Base-by-base conservation (phyloP, 2,113 vertebrate species). In the Notechis scutatus region DNA sequence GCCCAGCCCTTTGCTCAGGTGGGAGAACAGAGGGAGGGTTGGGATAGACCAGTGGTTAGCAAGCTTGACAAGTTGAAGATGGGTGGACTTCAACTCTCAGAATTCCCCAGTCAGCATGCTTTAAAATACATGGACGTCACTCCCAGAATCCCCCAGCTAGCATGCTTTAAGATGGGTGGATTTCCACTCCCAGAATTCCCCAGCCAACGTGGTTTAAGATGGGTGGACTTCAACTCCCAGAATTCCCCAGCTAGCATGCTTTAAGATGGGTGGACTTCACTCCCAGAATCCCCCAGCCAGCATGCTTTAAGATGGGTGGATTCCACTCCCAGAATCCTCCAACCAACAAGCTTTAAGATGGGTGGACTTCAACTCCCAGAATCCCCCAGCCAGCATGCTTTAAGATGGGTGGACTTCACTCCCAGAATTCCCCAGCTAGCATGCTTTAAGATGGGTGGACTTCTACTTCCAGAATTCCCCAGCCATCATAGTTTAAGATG, bases 1-100 rank as follows among this genome's bases (percentile, higher is more conserved):
- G 0, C 1, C 45, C 10, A 11, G 42, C 23, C 39, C 42, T 47
- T 9, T 4, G 23, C 87, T 88, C 26, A 52, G 26, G 12, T n/a
- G 24, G 0, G 12, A 4, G 5, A 29, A 88, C 2, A 50, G 24
- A 54, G 50, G 45, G 1, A 6, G 24, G 26, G 3, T 29, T 87
- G 86, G 26, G 24, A 9, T 26, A 52, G 42, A 26, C 45, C 1
- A 34, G 14, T 34, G 69, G 14, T 74, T 34, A 34, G 14, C n/a
- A 34, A 74, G 18, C 69, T 20, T 81, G 1, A 39, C 5, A 34
- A 20, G 15, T 39, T 81, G 69, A 39, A 81, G n/a, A 81, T 21
- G 69, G n/a, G n/a, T 74, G 64, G n/a, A 74, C 14, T 34, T 74
- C 64, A 18, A 18, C 5, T 64, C 59, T 3, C 59, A 29, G 59